Evolutionary conservation across 1,140 invertebrate genomes (phyloP).

Genomic region (Dinoponera quadriceps): DNA sequence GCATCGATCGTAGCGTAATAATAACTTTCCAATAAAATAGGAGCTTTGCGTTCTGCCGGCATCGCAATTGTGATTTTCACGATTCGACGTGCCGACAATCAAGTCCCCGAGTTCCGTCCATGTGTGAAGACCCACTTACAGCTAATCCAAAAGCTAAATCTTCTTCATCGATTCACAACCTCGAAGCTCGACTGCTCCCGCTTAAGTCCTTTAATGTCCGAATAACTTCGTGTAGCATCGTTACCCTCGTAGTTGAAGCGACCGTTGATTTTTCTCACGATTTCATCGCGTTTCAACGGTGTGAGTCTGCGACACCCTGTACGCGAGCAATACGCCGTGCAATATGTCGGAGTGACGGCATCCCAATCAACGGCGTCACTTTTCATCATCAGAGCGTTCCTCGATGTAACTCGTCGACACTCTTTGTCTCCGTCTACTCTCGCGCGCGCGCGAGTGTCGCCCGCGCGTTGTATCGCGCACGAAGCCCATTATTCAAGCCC

Average conservation of each 20-base stretch:
- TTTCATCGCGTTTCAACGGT: no score
- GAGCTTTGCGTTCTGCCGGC: background rate
- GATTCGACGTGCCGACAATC: background rate
- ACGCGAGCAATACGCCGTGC: no score
- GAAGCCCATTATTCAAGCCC: constrained; percentile 52
- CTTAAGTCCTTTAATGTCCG: background rate
- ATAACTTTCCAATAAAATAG: constrained; percentile 3
- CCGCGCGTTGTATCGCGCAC: background rate
- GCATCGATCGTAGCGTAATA: background rate
- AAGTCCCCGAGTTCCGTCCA: background rate
- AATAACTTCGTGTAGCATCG: background rate
- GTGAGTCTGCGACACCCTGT: no score
- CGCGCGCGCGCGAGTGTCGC: background rate
- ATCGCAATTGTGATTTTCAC: background rate
- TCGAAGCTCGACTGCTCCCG: background rate
- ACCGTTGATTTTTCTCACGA: no score
- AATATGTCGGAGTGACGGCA: no score
- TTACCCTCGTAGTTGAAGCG: no score
- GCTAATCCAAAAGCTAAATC: background rate
- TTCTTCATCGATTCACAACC: background rate
- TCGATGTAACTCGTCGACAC: background rate
- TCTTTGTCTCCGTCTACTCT: background rate
- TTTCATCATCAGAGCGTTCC: background rate
- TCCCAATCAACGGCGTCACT: background rate
- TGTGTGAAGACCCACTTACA: background rate